phyloP scores from a whole-genome alignment of 2,797 vertebrate species.

The Eurystomus glaucurus region DNA sequence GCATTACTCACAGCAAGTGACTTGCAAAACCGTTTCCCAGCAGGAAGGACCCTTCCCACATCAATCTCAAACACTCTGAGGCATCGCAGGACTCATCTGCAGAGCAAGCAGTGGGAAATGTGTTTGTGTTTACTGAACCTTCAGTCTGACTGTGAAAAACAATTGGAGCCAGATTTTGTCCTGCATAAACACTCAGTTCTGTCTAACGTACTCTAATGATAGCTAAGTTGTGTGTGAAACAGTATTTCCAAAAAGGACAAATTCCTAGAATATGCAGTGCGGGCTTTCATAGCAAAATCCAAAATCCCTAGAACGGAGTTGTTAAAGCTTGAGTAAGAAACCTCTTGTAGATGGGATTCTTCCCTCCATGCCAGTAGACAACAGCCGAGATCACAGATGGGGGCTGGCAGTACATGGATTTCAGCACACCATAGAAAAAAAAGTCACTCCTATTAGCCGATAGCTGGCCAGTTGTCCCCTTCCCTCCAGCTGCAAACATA shows the following conservation, averaged over 20 bases:
- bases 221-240: neutral
- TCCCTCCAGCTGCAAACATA: neutral
- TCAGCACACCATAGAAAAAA: neutral
- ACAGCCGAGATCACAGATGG: neutral
- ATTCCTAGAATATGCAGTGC: neutral
- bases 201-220: neutral
- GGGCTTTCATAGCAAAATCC: neutral
- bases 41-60: neutral
- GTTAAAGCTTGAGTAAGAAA: neutral
- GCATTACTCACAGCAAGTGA: neutral
- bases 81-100: neutral
- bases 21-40: neutral
- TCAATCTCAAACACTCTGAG: neutral
- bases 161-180: neutral
- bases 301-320: neutral
- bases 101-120: neutral
- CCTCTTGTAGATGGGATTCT: neutral
- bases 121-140: constrained; percentile 36
- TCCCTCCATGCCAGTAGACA: neutral
- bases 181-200: neutral
- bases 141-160: neutral
- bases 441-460: neutral
- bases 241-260: neutral
- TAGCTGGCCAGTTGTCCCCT: neutral
- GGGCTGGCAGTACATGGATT: neutral